Conservation (phyloP, 2,888 invertebrate species). For the Agrochola macilenta region DNA sequence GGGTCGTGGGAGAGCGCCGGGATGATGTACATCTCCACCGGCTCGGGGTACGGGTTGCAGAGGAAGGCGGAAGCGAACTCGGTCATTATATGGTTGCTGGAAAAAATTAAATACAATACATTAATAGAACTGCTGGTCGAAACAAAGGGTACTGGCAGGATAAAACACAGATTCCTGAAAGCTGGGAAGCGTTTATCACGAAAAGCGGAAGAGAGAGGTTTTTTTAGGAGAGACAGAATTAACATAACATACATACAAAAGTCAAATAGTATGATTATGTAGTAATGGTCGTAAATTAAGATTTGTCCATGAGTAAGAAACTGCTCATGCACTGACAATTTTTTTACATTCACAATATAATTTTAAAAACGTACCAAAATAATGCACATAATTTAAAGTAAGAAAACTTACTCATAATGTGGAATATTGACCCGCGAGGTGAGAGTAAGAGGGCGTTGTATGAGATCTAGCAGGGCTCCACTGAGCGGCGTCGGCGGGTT, state of each 20-base stretch:
- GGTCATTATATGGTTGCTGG: constrained; percentile 84
- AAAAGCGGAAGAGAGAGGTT: no score
- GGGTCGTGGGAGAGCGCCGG: constrained; percentile 91
- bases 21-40: constrained; percentile 93
- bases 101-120: constrained; percentile 33
- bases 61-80: constrained; percentile 93
- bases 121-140: background rate
- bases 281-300: background rate
- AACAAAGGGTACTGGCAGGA: background rate
- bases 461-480: constrained; percentile 93
- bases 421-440: constrained; percentile 84
- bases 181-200: no score
- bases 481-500: constrained; percentile 94
- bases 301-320: background rate
- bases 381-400: background rate
- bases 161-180: no score
- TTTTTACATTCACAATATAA: no score
- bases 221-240: no score
- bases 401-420: constrained; percentile 86
- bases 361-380: background rate
- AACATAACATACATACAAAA: no score
- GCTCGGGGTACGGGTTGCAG: constrained; percentile 92
- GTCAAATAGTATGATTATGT: no score
- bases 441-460: constrained; percentile 93
- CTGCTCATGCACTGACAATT: background rate